phyloP scores from a whole-genome alignment of 2,888 invertebrate genomes.

The Lasioglossum zephyrum region DNA sequence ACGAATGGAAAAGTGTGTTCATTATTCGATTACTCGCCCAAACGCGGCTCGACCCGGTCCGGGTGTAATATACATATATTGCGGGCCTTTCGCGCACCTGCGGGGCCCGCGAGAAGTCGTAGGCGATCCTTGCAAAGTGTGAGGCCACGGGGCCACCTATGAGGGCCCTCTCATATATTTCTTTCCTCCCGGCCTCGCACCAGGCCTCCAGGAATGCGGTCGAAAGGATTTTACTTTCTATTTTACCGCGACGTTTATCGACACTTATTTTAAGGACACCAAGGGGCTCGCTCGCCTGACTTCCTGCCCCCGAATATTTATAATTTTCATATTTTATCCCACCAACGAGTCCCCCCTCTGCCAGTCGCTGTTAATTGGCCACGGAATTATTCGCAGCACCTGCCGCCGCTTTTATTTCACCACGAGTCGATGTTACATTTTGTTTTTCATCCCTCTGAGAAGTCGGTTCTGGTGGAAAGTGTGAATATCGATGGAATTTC shows the following conservation, averaged over 20 bases:
- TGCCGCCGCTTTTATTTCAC: background rate
- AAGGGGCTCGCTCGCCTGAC: background rate
- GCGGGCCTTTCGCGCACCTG: constrained; percentile 65
- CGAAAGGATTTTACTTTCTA: constrained; percentile 73
- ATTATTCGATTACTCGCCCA: constrained; percentile 64
- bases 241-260: constrained; percentile 74
- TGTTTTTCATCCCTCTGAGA: background rate
- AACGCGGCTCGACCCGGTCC: constrained; percentile 29
- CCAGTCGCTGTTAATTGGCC: constrained; percentile 20
- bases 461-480: background rate
- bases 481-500: background rate
- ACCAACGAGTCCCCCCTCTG: constrained; percentile 8
- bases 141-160: constrained; percentile 77
- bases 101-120: constrained; percentile 67
- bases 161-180: constrained; percentile 71
- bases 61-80: constrained; percentile 70
- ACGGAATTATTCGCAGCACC: background rate
- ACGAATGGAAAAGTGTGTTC: constrained; percentile 35
- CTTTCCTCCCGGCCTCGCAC: constrained; percentile 60
- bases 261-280: constrained; percentile 72
- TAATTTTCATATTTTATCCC: constrained; percentile 53
- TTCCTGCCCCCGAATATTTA: constrained; percentile 47
- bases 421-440: background rate
- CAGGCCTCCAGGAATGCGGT: constrained; percentile 71
- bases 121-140: constrained; percentile 77